Evolutionary conservation across 2,113 vertebrate genomes (phyloP).

Genomic region (Barnardius zonarius): DNA sequence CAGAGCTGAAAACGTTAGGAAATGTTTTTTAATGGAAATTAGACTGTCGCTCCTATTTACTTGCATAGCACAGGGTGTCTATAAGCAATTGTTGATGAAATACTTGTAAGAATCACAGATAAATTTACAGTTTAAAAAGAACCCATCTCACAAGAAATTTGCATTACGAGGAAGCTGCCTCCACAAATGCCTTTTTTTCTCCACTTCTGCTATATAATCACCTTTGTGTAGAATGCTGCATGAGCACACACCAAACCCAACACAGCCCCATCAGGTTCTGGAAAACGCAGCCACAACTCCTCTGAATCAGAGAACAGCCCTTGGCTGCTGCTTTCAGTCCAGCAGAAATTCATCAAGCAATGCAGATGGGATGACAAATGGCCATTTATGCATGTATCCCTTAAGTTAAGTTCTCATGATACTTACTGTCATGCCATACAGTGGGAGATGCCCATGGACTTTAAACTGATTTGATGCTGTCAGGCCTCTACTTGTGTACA

Average conservation of each 20-base stretch:
- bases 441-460: conserved; percentile 90
- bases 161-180: not conserved
- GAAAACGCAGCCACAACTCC: not conserved
- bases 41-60: not conserved
- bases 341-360: not conserved
- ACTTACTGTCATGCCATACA: conserved; percentile 94
- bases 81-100: not conserved
- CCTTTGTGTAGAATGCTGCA: not conserved
- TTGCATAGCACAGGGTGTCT: not conserved
- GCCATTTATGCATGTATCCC: not conserved
- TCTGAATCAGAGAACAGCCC: not conserved
- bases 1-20: not conserved
- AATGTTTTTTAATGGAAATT: not conserved
- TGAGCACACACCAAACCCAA: not conserved
- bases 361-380: not conserved
- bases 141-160: not conserved
- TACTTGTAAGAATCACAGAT: not conserved
- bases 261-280: not conserved
- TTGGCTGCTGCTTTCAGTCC: not conserved
- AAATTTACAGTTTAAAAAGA: not conserved
- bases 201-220: not conserved
- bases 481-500: conserved; percentile 95
- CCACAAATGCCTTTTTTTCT: not conserved
- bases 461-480: conserved; percentile 94
- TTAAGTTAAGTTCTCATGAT: not conserved